Evolutionary conservation across 2,113 vertebrate genomes (phyloP), one percentile per base, ranked within the genome.

Genomic region (Xiphias gladius): DNA sequence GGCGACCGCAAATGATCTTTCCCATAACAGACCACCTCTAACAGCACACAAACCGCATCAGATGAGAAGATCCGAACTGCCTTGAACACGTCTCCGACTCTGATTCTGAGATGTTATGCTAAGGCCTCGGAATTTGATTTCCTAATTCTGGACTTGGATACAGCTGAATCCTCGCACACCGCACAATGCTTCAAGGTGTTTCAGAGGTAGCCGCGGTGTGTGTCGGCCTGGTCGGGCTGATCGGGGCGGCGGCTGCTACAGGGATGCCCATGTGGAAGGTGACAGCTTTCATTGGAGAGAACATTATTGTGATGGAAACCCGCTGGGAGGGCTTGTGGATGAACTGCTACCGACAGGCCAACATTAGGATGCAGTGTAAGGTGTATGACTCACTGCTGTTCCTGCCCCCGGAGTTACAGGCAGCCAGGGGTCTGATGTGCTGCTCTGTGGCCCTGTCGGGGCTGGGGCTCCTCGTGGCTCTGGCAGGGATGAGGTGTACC

Each of bases 251-350:
- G 9, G 94, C 96, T 0, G 90, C 96, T 1, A 97, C 97, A 0
- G 95, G 96, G 17, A 85, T 99, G 95, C 98, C 98, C 0, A 98
- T 97, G 90, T 99, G 97, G 98, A 96, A 94, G 91, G 97, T 99
- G 63, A 97, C 98, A 0, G 97, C 97, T 8, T 95, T 97, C 84
- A 92, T 97, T 0, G 97, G 94, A 0, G 94, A 91, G 83, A 97
- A 98, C 88, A 96, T 96, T 48, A 93, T 96, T 19, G 92, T 95
- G 46, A 94, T 95, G 91, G 95, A 96, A 62, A 94, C 90, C 0
- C 94, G 94, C 66, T 99, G 97, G 97, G 97, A 99, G 88, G 98
- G 98, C 7, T 85, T 99, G 63, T 99, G 97, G 97, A 97, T 97
- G 97, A 97, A 96, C 90, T 99, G 98, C 83, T 74, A 94, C 82